Base-by-base conservation (phyloP, 1,140 invertebrate genomes). In the Lucilia cuprina region DNA sequence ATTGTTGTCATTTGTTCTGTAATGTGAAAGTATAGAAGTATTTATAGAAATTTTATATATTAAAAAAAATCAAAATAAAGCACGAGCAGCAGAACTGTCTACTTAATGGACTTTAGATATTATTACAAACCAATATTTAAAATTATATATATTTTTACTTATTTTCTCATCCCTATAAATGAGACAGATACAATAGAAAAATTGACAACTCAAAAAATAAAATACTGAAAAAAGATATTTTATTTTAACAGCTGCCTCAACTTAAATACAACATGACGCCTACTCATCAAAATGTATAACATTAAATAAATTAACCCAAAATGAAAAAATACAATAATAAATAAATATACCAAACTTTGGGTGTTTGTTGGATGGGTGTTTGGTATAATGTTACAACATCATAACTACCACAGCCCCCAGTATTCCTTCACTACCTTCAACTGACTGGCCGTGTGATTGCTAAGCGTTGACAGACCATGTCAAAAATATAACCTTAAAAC, bases 1-100 rank as follows among this genome's bases (percentile, higher is more conserved):
- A 87, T 90, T 91, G 85, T 86, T 88, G 86, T 90, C 89, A 85
- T 86, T 89, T 87, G 87, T 88, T 83, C 90, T 91, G 86, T 19
- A 85, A 88, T 87, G 84, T 30, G 25, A 30, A 30, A 30, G 25
- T 30, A 30, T 30, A 30, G n/a, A n/a, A n/a, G n/a, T n/a, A n/a
- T n/a, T 30, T 3, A 30, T 30, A 82, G 78, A 83, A 41, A 41
- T 41, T 41, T 41, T 41, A 78, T 84, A 74, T 78, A 86, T 86
- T 87, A 83, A 80, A 78, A 25, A 12, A 77, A 8, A 41, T 41
- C 7, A 8, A 41, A 3, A 10, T 41, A 41, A 41, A 3, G 25
- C 25, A 30, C 25, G 49, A 65, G 55, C 70, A 80, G 10, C n/a
- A 60, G 60, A 47, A 74, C 10, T 34, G 25, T 41, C 7, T 41